Evolutionary conservation across 2,888 invertebrate genomes (phyloP).

Genomic region (Stenichneumon culpator): DNA sequence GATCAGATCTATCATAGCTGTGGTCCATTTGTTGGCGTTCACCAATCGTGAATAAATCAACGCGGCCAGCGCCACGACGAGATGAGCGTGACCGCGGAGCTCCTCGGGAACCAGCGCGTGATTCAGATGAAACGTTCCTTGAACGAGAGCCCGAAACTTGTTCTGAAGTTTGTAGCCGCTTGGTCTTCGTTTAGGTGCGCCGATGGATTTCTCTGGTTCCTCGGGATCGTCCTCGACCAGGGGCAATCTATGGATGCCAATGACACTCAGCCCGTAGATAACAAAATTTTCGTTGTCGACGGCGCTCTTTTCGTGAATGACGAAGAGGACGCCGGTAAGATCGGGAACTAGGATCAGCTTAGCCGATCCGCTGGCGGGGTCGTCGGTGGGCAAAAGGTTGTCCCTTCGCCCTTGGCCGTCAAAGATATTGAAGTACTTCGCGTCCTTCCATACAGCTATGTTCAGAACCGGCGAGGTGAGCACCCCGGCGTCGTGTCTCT

Average conservation of each 20-base stretch:
- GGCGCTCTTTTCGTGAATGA: constrained; percentile 80
- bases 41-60: constrained; percentile 80
- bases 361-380: constrained; percentile 73
- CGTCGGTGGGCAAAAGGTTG: constrained; percentile 63
- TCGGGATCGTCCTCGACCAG: constrained; percentile 63
- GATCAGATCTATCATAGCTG: constrained; percentile 80
- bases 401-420: constrained; percentile 79
- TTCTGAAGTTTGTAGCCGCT: constrained; percentile 77
- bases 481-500: constrained; percentile 76
- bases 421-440: constrained; percentile 77
- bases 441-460: constrained; percentile 80
- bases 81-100: constrained; percentile 76
- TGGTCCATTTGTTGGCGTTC: constrained; percentile 80
- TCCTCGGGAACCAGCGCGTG: constrained; percentile 75
- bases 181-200: constrained; percentile 73
- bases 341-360: constrained; percentile 79
- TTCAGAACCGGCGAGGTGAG: constrained; percentile 78
- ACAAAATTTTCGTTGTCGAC: constrained; percentile 80
- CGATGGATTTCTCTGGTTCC: constrained; percentile 64
- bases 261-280: constrained; percentile 74
- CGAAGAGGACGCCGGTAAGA: constrained; percentile 75
- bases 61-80: constrained; percentile 78
- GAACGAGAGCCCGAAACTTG: constrained; percentile 78
- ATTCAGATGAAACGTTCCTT: constrained; percentile 79
- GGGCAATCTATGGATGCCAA: constrained; percentile 68